phyloP scores from a whole-genome alignment of 2,113 vertebrate genomes.

The Pelodiscus sinensis region DNA sequence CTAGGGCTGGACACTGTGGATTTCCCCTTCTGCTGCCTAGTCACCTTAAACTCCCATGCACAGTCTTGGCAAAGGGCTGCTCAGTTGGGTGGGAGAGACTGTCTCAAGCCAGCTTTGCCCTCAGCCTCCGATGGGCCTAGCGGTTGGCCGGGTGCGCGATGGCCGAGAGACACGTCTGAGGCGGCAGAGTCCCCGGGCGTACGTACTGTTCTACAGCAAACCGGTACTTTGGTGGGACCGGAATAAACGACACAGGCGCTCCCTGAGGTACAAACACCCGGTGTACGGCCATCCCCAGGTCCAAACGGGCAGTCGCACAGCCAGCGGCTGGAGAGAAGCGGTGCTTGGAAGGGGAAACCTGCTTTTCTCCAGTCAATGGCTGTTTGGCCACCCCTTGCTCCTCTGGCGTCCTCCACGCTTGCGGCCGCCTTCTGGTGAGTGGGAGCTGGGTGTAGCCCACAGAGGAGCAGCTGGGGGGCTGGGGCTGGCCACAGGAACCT shows the following conservation, averaged over 20 bases:
- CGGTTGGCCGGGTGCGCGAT: neutral
- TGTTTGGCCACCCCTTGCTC: no score
- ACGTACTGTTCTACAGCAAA: neutral
- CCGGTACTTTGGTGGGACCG: neutral
- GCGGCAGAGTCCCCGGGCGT: neutral
- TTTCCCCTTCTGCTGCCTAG: neutral
- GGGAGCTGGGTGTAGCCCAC: no score
- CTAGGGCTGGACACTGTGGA: neutral
- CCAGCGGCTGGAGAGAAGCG: no score
- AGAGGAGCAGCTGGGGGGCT: no score
- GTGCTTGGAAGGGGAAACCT: no score
- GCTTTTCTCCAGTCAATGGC: no score
- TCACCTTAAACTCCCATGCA: neutral
- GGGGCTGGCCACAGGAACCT: no score
- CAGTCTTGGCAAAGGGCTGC: neutral
- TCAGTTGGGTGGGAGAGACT: neutral
- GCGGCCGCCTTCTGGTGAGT: no score
- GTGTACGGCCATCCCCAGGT: no score
- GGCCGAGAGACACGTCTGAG: neutral
- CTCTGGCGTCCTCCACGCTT: no score
- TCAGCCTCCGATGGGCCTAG: neutral
- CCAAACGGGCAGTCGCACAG: no score
- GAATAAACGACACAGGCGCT: neutral
- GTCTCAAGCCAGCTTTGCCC: neutral
- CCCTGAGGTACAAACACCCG: no score